These are phyloP conservation scores for Entomyzon cyanotis DNA, from an alignment of 2,113 vertebrate genomes.

Conservation along the genomic window DNA sequence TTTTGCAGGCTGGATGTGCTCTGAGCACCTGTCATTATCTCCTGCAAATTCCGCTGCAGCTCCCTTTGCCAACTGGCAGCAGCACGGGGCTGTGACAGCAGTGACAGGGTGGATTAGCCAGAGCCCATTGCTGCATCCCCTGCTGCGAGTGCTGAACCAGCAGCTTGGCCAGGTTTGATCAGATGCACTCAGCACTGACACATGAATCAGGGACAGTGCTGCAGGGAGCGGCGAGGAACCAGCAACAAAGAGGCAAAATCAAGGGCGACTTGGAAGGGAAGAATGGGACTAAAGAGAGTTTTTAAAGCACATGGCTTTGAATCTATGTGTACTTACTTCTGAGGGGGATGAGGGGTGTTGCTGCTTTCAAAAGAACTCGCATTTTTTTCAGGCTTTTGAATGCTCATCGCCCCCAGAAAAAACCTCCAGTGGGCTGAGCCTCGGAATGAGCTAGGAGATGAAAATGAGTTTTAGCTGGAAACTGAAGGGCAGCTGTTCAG, in stretches of 20 bases:
- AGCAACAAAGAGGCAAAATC: slow-evolving; percentile 56
- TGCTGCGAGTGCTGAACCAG: slow-evolving; percentile 62
- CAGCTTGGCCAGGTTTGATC: slow-evolving; percentile 46
- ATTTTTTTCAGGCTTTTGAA: slow-evolving; percentile 40
- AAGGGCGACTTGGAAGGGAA: slow-evolving; percentile 17
- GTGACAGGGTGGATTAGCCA: not conserved
- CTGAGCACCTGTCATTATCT: not conserved
- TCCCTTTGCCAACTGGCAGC: not conserved
- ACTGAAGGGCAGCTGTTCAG: slow-evolving; percentile 37
- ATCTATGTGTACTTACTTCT: slow-evolving; percentile 46
- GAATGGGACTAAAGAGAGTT: not conserved
- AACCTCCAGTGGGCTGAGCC: slow-evolving; percentile 35
- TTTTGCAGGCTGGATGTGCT: not conserved
- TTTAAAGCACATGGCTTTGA: slow-evolving; percentile 30
- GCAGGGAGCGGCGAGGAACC: slow-evolving; percentile 21
- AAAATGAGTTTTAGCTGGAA: slow-evolving; percentile 37
- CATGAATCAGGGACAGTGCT: slow-evolving; percentile 32
- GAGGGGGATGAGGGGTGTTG: not conserved
- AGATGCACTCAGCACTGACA: slow-evolving; percentile 27
- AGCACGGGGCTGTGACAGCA: not conserved
- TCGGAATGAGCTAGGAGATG: not conserved
- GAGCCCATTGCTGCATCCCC: slow-evolving; percentile 26
- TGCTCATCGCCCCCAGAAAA: not conserved
- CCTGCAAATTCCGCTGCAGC: not conserved
- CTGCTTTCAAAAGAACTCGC: slow-evolving; percentile 39